Conservation (phyloP, 2,797 vertebrate genomes). For the Myotis daubentonii region DNA sequence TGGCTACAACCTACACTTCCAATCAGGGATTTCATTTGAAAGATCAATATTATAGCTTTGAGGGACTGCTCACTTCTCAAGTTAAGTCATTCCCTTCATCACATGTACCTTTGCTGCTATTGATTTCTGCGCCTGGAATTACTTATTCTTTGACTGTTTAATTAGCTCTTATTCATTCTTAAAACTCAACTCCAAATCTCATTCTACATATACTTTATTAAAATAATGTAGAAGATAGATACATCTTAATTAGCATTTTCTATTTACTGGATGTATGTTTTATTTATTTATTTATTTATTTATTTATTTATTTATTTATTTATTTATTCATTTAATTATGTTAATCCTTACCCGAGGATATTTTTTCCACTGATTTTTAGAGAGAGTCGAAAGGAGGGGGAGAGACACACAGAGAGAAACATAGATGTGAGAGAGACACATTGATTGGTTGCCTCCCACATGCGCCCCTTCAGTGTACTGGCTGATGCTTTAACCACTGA, state of each 20-base stretch:
- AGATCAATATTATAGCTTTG: neutral
- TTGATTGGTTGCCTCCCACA: no score
- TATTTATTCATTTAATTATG: no score
- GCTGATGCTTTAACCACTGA: no score
- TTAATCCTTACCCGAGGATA: neutral
- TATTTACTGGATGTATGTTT: neutral
- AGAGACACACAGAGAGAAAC: no score
- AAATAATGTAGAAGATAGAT: neutral
- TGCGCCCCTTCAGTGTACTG: no score
- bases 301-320: no score
- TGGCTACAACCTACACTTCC: neutral
- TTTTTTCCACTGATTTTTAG: no score
- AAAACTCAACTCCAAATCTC: neutral
- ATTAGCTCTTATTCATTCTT: neutral
- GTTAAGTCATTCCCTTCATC: neutral
- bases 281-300: no score
- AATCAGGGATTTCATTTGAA: neutral
- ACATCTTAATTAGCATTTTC: neutral
- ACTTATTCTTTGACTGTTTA: neutral
- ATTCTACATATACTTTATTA: neutral
- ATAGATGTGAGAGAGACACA: no score
- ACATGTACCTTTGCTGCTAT: neutral
- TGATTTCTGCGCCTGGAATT: neutral
- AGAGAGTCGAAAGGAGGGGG: no score
- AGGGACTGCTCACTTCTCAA: neutral